Conservation (phyloP, 2,888 invertebrate genomes). For the Nemapogon koenigi region DNA sequence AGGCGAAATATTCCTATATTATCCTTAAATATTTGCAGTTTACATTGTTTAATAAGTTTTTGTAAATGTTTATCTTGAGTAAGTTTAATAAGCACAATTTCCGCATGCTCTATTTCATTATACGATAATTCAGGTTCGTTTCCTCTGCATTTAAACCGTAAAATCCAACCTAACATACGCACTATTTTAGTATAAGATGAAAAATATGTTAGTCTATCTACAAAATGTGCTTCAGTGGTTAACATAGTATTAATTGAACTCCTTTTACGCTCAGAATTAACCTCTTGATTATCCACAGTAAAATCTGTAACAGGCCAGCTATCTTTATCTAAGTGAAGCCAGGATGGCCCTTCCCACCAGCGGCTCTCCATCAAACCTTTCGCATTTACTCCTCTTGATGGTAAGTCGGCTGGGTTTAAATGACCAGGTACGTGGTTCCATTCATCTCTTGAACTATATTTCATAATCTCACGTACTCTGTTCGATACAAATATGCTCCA, state of each 20-base stretch:
- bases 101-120: slow-evolving; percentile 1
- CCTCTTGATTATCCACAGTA: background rate
- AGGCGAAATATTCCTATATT: too few relatives aligned
- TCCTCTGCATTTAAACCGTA: slow-evolving; percentile 1
- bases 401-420: slow-evolving; percentile 10
- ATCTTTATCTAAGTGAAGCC: background rate
- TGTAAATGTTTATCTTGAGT: background rate
- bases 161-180: slow-evolving; percentile 7
- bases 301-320: slow-evolving; percentile 1
- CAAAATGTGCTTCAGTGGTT: background rate
- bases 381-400: slow-evolving; percentile 7
- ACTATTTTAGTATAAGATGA: slow-evolving; percentile 10
- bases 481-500: slow-evolving; percentile 10
- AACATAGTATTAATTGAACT: background rate
- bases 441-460: background rate
- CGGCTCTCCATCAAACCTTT: slow-evolving; percentile 1
- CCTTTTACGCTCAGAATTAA: background rate
- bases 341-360: slow-evolving; percentile 11
- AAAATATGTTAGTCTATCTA: slow-evolving; percentile 2
- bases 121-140: background rate
- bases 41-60: background rate
- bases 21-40: too few relatives aligned
- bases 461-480: slow-evolving; percentile 8
- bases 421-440: slow-evolving; percentile 10
- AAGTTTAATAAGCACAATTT: background rate